Conservation (phyloP, 2,888 invertebrate species). For the Synergus gifuensis region DNA sequence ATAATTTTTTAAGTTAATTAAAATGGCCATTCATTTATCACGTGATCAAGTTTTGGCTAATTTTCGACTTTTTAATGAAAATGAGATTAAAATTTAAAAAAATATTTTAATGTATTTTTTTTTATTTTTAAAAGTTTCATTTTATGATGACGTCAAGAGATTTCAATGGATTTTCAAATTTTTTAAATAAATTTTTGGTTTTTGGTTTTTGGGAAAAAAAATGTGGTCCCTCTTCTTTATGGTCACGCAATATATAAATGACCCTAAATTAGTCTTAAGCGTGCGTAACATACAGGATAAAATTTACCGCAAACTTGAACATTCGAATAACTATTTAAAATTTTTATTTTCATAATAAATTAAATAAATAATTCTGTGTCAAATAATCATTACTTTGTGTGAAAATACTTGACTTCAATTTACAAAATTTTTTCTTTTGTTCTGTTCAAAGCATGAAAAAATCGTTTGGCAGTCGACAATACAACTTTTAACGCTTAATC, state of each 20-base stretch:
- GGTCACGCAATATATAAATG: no score
- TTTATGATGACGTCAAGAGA: no score
- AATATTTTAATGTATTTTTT: no score
- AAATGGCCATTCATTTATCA: neutral
- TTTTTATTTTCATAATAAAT: neutral
- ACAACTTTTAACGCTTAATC: constrained; percentile 35
- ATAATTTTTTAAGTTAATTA: neutral
- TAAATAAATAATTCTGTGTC: neutral
- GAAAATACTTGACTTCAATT: constrained; percentile 13
- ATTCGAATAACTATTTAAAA: neutral
- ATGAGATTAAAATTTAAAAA: no score
- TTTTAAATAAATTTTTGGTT: no score
- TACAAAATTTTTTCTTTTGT: constrained; percentile 15
- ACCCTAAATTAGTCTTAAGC: neutral
- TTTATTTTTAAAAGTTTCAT: no score
- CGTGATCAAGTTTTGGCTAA: no score
- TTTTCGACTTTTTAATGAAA: no score
- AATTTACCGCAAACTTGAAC: constrained; percentile 36
- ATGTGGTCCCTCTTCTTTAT: no score
- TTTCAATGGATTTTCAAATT: no score
- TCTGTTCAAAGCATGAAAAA: constrained; percentile 1
- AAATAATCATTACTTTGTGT: neutral
- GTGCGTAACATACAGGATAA: constrained; percentile 12
- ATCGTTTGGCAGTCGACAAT: constrained; percentile 14
- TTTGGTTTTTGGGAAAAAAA: no score